Conservation (phyloP, 1,140 invertebrate species). For the Drosophila parvula region DNA sequence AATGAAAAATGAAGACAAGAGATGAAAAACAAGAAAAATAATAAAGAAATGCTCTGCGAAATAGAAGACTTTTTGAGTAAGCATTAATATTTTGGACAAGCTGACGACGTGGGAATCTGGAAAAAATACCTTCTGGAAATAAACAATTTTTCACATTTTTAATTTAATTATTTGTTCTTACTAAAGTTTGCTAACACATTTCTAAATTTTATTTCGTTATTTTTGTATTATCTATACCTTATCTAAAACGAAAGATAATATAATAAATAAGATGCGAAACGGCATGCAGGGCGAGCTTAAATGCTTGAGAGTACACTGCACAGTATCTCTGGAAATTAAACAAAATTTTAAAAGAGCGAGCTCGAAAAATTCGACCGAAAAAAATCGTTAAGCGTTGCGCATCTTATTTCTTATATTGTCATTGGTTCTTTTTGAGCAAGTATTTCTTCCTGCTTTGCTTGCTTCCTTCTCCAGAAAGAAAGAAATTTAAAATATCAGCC, state of each 20-base stretch:
- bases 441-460: not conserved
- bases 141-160: not conserved
- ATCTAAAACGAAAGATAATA: too few species aligned
- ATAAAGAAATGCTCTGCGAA: constrained; percentile 83
- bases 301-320: too few species aligned
- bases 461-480: not conserved
- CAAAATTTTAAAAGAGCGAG: not conserved
- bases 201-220: not conserved
- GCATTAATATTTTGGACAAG: not conserved
- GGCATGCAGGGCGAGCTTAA: too few species aligned
- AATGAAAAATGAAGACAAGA: constrained; percentile 42
- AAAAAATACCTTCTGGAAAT: not conserved
- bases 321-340: not conserved
- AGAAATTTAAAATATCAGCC: not conserved
- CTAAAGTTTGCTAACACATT: not conserved
- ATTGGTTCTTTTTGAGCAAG: not conserved
- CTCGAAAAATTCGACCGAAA: not conserved
- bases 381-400: too few species aligned
- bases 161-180: not conserved
- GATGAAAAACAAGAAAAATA: constrained; percentile 62
- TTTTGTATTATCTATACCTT: not conserved
- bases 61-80: constrained; percentile 51
- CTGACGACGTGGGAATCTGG: not conserved
- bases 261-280: too few species aligned
- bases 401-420: not conserved